These are phyloP conservation scores for Pandemis cinnamomeana DNA, from an alignment of 2,888 invertebrate species.

Conservation along the genomic window DNA sequence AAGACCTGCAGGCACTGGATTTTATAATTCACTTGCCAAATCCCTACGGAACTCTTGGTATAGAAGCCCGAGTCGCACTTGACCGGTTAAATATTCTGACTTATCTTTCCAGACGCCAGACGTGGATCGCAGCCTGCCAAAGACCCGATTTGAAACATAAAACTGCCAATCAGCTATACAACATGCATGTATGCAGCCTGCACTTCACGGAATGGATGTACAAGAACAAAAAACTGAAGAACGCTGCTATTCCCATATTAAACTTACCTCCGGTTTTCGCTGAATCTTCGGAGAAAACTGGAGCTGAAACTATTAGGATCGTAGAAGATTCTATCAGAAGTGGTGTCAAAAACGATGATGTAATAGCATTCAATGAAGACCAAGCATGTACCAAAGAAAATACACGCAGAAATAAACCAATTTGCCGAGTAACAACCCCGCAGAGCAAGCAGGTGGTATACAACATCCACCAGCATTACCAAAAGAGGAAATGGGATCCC, in stretches of 20 bases:
- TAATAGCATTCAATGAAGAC: too few species aligned
- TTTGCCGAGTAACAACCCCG: not conserved
- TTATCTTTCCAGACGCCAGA: not conserved
- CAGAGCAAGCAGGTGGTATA: not conserved
- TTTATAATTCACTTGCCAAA: too few species aligned
- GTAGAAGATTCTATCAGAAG: not conserved
- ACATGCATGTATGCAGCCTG: not conserved
- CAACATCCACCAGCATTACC: not conserved
- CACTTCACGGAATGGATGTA: slow-evolving; percentile 5
- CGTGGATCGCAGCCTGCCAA: not conserved
- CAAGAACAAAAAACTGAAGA: not conserved
- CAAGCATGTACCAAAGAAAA: not conserved
- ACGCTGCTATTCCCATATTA: not conserved
- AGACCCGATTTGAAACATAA: not conserved
- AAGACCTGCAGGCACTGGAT: too few species aligned
- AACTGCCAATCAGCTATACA: not conserved
- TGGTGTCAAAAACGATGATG: not conserved
- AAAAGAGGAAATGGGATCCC: not conserved
- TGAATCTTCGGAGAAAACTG: not conserved
- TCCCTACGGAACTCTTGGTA: not conserved
- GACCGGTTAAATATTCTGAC: not conserved
- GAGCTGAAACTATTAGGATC: not conserved
- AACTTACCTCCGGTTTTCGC: not conserved
- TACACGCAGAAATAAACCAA: not conserved
- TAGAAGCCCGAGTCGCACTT: not conserved